phyloP scores from a whole-genome alignment of 1,140 invertebrate species.

The Drosophila ironensis region DNA sequence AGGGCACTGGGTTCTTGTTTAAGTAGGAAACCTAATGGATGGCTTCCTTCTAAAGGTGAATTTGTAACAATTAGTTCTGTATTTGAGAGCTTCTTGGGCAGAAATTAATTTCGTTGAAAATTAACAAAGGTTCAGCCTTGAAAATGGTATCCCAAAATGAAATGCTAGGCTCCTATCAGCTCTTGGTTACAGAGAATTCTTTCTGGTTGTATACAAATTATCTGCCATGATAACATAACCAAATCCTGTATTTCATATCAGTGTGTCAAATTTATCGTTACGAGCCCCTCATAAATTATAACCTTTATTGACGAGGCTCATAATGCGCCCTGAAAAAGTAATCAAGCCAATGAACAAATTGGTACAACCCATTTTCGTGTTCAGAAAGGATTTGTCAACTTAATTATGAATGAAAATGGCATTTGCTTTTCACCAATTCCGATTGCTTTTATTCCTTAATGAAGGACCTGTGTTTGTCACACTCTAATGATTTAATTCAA shows the following conservation, averaged over 20 bases:
- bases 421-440: slow-evolving; percentile 2
- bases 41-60: slow-evolving; percentile 17
- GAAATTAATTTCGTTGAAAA: background rate
- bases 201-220: slow-evolving; percentile 5
- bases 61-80: slow-evolving; percentile 41
- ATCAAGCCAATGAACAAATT: slow-evolving; percentile 10
- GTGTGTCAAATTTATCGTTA: too few relatives aligned
- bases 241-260: too few relatives aligned
- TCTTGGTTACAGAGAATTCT: background rate
- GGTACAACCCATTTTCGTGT: slow-evolving; percentile 5
- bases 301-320: too few relatives aligned
- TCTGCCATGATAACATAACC: too few relatives aligned
- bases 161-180: background rate
- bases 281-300: too few relatives aligned
- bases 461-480: slow-evolving; percentile 27
- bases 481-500: slow-evolving; percentile 43
- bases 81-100: slow-evolving; percentile 7
- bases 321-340: slow-evolving; percentile 10
- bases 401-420: slow-evolving; percentile 21
- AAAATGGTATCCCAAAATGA: background rate
- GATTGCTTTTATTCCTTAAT: slow-evolving; percentile 17
- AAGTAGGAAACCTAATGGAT: slow-evolving; percentile 23
- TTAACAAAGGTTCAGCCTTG: too few relatives aligned
- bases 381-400: background rate
- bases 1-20: background rate